Conservation (phyloP, 2,113 vertebrate species). For the Ariopsis seemanni region DNA sequence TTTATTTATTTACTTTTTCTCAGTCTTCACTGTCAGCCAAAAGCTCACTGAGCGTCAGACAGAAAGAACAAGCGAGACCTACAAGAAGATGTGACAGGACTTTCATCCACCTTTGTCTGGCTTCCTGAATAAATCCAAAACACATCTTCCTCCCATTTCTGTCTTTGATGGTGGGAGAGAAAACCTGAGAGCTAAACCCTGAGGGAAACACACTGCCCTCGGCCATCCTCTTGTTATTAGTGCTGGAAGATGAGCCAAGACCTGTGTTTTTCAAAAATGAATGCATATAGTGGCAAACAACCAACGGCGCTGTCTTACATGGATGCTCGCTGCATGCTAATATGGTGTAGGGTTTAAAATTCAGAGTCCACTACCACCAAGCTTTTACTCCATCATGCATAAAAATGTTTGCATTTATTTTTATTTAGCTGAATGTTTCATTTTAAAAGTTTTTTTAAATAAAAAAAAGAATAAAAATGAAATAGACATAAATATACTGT, state of each 20-base stretch:
- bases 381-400: neutral
- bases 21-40: constrained; percentile 18
- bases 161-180: neutral
- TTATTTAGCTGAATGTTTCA: neutral
- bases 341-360: neutral
- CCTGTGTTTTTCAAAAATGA: constrained; percentile 12
- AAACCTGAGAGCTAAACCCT: constrained; percentile 1
- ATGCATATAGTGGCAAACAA: constrained; percentile 13
- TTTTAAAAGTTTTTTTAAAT: too few relatives aligned
- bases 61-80: constrained; percentile 49
- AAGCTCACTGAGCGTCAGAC: constrained; percentile 25
- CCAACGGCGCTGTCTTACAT: constrained; percentile 1
- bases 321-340: constrained; percentile 30
- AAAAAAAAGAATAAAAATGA: too few relatives aligned
- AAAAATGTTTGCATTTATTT: neutral
- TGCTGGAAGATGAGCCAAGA: constrained; percentile 11
- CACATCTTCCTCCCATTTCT: constrained; percentile 37
- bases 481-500: neutral
- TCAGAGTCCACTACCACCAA: neutral
- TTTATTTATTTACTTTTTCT: neutral
- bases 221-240: constrained; percentile 31
- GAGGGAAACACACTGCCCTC: constrained; percentile 1
- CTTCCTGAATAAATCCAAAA: constrained; percentile 55
- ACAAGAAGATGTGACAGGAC: constrained; percentile 55
- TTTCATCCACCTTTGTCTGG: constrained; percentile 57